Evolutionary conservation across 2,888 invertebrate genomes (phyloP), one percentile per base, ranked within the genome.

Genomic region (Leucophora obtusa): DNA sequence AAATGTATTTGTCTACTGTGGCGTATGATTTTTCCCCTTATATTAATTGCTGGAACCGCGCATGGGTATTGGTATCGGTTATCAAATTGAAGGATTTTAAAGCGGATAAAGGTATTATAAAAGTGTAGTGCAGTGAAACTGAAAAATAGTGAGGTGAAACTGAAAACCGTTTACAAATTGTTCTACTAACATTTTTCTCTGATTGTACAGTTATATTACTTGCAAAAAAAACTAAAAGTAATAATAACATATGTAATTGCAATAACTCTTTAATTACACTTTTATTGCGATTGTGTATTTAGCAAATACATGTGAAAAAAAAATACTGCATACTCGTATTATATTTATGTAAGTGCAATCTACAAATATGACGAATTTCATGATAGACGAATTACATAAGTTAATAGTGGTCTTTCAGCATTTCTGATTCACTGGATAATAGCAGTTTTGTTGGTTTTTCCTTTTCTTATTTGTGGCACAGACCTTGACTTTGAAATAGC

Each of bases 401-500:
- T 47, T 21, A 71, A 63, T 71, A 71, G 56, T 56, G 33, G 18
- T 54, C 24, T 33, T 24, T 59, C 60, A 43, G 43, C 33, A 10
- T 60, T 38, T 14, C 38, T 28, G 14, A n/a, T 47, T 62, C 10
- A 47, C n/a, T 62, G 60, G 60, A 47, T 59, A 59, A 38, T 47
- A 47, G n/a, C n/a, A 28, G 38, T 51, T 18, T 11, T 18, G 7
- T 68, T 63, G 47, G 28, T 28, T 28, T 14, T 43, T 56, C 21
- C n/a, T 38, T 65, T 65, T 15, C 5, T 24, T 56, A 59, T 68
- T 66, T 53, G 15, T 47, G 62, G 24, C 28, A 65, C 33, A 83
- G 86, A 86, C 86, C 86, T 86, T 86, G 86, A 87, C 86, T 86
- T 86, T 86, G 87, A 87, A 85, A 82, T 28, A 15, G 14, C 17